phyloP scores from a whole-genome alignment of 2,888 invertebrate genomes.

The Liodrosophila aerea region DNA sequence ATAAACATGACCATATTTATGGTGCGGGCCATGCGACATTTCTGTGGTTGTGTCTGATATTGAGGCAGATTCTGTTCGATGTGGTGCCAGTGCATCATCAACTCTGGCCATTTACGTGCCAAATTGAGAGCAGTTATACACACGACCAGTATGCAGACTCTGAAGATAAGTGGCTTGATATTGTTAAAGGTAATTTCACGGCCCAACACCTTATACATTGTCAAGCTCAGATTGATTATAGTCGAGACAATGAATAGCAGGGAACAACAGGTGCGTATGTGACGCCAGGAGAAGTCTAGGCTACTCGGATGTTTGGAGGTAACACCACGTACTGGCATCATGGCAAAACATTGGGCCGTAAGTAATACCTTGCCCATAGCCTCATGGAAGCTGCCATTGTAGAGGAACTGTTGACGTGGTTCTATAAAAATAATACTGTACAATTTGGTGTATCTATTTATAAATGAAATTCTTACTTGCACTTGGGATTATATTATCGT shows the following conservation, averaged over 20 bases:
- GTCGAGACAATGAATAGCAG: constrained; percentile 58
- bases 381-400: constrained; percentile 80
- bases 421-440: neutral
- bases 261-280: constrained; percentile 72
- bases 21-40: constrained; percentile 77
- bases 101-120: constrained; percentile 84
- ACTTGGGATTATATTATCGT: too few relatives aligned
- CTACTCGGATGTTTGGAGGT: constrained; percentile 81
- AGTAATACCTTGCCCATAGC: constrained; percentile 81
- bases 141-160: constrained; percentile 67
- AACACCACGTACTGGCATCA: constrained; percentile 84
- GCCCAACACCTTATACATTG: constrained; percentile 66
- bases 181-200: constrained; percentile 75
- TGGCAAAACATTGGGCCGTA: constrained; percentile 83
- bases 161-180: constrained; percentile 80
- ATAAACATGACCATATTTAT: constrained; percentile 83
- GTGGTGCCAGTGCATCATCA: constrained; percentile 83
- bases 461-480: too few relatives aligned
- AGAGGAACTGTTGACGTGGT: constrained; percentile 70
- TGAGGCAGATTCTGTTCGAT: constrained; percentile 82
- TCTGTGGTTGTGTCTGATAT: constrained; percentile 74
- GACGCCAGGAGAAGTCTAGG: constrained; percentile 80
- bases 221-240: constrained; percentile 56
- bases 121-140: constrained; percentile 82
- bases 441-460: too few relatives aligned